These are phyloP conservation scores for Amphimallon solstitiale DNA, from an alignment of 2,888 invertebrate genomes.

Conservation along the genomic window DNA sequence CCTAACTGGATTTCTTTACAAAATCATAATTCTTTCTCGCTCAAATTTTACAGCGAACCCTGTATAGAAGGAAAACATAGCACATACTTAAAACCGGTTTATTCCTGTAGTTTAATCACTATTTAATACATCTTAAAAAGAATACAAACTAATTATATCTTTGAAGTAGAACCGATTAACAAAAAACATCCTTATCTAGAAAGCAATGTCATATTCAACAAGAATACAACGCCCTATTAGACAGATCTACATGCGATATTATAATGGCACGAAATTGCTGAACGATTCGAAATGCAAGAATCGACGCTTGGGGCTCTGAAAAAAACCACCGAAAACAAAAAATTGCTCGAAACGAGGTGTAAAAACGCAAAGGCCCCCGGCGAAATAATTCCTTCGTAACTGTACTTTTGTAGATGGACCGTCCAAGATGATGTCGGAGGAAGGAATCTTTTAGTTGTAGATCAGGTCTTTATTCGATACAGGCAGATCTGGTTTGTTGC, in stretches of 20 bases:
- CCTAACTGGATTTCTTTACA: no score
- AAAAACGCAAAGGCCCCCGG: constrained; percentile 25
- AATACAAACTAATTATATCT: constrained; percentile 11
- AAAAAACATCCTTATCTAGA: background rate
- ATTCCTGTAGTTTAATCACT: background rate
- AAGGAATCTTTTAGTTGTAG: constrained; percentile 26
- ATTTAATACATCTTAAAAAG: background rate
- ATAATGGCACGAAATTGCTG: background rate
- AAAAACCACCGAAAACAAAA: constrained; percentile 19
- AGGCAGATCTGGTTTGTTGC: constrained; percentile 6
- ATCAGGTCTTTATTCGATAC: constrained; percentile 31
- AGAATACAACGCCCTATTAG: background rate
- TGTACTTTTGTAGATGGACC: constrained; percentile 33
- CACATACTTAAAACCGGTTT: constrained; percentile 6
- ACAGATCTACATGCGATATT: background rate
- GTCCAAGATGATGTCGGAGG: constrained; percentile 25
- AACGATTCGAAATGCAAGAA: constrained; percentile 1
- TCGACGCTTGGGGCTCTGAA: constrained; percentile 9
- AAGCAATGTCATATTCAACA: constrained; percentile 7
- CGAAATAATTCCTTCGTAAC: constrained; percentile 32
- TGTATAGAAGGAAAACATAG: no score
- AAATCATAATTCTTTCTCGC: no score
- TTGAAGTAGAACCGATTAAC: background rate
- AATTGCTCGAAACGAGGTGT: constrained; percentile 18
- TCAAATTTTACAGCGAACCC: no score